Percentiles rank a stretch among this genome's conserved stretches.
Conservation (phyloP, 2,797 vertebrate species). For the Gymnoscopelus microlampas region DNA sequence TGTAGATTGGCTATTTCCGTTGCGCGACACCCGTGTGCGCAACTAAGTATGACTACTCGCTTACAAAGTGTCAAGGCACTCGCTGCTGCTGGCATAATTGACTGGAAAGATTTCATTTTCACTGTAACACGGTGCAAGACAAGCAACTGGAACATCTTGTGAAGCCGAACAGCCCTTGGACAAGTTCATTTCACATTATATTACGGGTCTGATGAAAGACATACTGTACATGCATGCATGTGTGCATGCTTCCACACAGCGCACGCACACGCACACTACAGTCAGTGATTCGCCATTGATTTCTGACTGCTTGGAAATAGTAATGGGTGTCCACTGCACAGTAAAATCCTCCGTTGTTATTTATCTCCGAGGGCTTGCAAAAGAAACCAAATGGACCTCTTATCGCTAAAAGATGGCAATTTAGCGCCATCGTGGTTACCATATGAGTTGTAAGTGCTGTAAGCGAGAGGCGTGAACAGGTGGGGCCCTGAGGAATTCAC, state of each 20-base stretch:
- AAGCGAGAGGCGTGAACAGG: neutral
- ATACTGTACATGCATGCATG: too few relatives aligned
- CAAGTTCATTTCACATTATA: conserved; percentile 56
- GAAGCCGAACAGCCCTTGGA: conserved; percentile 45
- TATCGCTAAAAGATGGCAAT: conserved; percentile 19
- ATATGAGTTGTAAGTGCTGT: neutral
- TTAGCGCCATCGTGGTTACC: neutral
- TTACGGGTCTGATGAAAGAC: conserved; percentile 2
- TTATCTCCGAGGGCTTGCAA: too few relatives aligned
- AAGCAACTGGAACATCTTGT: conserved; percentile 48
- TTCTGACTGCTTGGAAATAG: conserved; percentile 18
- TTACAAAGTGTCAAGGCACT: conserved; percentile 49
- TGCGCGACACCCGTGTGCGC: too few relatives aligned
- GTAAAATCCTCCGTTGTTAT: too few relatives aligned
- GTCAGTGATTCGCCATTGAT: conserved; percentile 24
- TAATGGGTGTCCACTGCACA: conserved; percentile 3
- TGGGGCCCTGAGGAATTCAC: conserved; percentile 7
- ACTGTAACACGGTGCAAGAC: conserved; percentile 52
- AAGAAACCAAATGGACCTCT: neutral
- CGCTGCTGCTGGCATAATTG: conserved; percentile 60
- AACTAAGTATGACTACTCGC: neutral
- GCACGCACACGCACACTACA: conserved; percentile 5
- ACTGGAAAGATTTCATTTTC: conserved; percentile 69
- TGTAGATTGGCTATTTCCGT: too few relatives aligned
- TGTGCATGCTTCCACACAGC: too few relatives aligned